These are phyloP conservation scores for Lithophane ornitopus DNA, from an alignment of 2,888 invertebrate species.

Conservation along the genomic window DNA sequence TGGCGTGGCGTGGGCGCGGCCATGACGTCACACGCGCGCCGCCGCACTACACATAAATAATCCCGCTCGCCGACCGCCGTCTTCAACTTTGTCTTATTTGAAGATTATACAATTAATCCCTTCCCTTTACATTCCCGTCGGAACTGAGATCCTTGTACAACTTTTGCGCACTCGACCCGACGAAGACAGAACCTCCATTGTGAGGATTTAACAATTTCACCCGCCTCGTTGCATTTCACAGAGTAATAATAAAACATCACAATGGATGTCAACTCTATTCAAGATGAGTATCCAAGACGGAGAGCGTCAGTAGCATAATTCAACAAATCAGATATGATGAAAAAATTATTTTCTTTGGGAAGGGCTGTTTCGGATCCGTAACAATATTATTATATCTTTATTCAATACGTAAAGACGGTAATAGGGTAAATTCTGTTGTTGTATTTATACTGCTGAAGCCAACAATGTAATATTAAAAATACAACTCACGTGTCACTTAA, in stretches of 20 bases:
- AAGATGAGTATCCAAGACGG: conserved; percentile 87
- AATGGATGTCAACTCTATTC: conserved; percentile 90
- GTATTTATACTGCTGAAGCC: conserved; percentile 50
- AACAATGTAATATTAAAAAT: conserved; percentile 51
- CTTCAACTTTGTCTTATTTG: conserved; percentile 81
- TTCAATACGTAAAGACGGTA: conserved; percentile 67
- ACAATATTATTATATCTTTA: conserved; percentile 72
- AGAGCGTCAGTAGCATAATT: conserved; percentile 86
- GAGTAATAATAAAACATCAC: conserved; percentile 89
- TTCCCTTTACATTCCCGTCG: conserved; percentile 81
- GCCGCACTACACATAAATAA: conserved; percentile 78
- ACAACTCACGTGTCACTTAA: conserved; percentile 37
- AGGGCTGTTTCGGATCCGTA: conserved; percentile 75
- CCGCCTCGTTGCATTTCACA: conserved; percentile 87
- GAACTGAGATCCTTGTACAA: conserved; percentile 84
- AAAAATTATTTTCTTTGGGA: conserved; percentile 79
- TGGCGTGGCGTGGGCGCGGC: conserved; percentile 73
- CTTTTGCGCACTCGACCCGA: conserved; percentile 87
- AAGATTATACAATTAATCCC: conserved; percentile 84
- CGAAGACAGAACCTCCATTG: conserved; percentile 87
- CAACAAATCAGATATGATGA: conserved; percentile 84
- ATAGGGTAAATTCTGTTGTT: conserved; percentile 65
- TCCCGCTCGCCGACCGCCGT: conserved; percentile 75
- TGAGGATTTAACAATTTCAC: conserved; percentile 88
- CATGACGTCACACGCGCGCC: conserved; percentile 77